Base-by-base conservation (phyloP, 2,113 vertebrate species). In the Tachysurus fulvidraco region DNA sequence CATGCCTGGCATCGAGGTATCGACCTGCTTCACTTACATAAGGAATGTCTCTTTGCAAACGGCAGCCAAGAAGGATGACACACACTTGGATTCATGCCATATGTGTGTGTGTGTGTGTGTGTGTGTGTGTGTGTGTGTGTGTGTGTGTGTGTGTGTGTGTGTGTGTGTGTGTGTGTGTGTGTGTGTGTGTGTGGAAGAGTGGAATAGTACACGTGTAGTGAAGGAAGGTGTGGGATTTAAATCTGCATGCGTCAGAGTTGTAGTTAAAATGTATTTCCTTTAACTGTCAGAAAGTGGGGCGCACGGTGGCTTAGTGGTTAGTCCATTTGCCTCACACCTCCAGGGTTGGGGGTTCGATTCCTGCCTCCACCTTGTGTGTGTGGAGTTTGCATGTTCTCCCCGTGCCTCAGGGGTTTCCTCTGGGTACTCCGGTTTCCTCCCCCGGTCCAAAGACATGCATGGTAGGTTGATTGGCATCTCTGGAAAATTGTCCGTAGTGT, bases 31-130 rank as follows among this genome's bases (percentile, higher is more conserved):
- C 86, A 88, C 88, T 91, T 88, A 88, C 91, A 90, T 60, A 82
- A 92, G 88, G 92, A 94, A 94, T 93, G 91, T 89, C 83, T 86
- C 85, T 82, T 71, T 88, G 80, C 89, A 82, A 86, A 81, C 87
- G 84, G 89, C 86, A 89, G 77, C 86, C 79, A 87, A 62, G 86
- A 50, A 82, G 86, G 67, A 83, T 90, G 89, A 87, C 85, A 57
- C 54, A 81, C 55, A 28, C 69, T 74, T 88, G 57, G 52, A 81
- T 73, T 74, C 36, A 21, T 60, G 54, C 85, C 74, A 74, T 30
- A 4, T 50, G 46, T 50, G 46, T 50, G 46, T 54, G 13, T 73
- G 78, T 76, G 69, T 83, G 65, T 81, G 44, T 36, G 36, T 36
- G 36, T 36, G 36, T 36, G 36, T 36, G 36, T 36, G 36, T 36